Percentiles rank a stretch among this genome's conserved stretches.
Conservation (phyloP, 2,797 vertebrate genomes). For the Danio choprae region DNA sequence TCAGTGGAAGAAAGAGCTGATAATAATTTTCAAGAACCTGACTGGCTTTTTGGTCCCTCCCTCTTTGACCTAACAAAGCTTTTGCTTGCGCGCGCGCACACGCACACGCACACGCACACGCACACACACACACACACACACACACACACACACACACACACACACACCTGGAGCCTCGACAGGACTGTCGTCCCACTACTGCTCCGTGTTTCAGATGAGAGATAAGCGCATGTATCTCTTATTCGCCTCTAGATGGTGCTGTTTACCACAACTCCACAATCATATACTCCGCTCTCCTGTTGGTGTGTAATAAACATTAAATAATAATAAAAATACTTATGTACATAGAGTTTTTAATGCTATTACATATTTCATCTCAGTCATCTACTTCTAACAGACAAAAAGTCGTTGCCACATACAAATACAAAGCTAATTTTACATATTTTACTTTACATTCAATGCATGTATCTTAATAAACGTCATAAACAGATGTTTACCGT, state of each 20-base stretch:
- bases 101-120: no score
- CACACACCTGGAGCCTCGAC: slow-evolving; percentile 8
- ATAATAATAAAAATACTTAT: not conserved
- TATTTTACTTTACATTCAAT: not conserved
- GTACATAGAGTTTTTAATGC: not conserved
- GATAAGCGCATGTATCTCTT: slow-evolving; percentile 11
- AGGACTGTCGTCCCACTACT: slow-evolving; percentile 8
- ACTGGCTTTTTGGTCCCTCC: slow-evolving; percentile 13
- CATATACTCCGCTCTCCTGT: not conserved
- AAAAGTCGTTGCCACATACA: not conserved
- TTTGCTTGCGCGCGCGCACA: not conserved
- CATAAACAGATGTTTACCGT: no score
- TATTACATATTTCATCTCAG: no score
- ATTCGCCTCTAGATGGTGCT: slow-evolving; percentile 90
- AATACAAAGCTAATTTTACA: not conserved
- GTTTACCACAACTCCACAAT: slow-evolving; percentile 83
- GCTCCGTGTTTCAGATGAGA: not conserved
- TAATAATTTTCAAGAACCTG: slow-evolving; percentile 27
- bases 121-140: not conserved
- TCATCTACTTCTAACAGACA: not conserved
- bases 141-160: slow-evolving; percentile 4
- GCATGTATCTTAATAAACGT: not conserved
- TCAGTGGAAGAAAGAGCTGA: not conserved
- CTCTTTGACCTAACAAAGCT: slow-evolving; percentile 28
- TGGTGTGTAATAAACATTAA: slow-evolving; percentile 9